phyloP scores from a whole-genome alignment of 2,797 vertebrate genomes.

The Melopsittacus undulatus region DNA sequence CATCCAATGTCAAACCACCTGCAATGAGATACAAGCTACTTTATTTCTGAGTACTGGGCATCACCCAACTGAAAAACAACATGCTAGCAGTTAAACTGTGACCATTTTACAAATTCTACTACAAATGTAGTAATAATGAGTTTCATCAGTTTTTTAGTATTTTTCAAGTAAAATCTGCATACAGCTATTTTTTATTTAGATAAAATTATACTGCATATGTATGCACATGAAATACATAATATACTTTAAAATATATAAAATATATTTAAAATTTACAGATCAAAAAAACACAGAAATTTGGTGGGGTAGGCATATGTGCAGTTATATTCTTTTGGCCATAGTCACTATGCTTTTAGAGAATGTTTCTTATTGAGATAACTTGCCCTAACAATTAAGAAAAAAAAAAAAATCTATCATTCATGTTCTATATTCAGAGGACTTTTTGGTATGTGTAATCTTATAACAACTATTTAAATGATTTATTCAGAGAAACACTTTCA shows the following conservation, averaged over 20 bases:
- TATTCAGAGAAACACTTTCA: not conserved
- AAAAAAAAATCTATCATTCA: not conserved
- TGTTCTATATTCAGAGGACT: not conserved
- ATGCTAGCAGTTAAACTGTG: not conserved
- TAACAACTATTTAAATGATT: not conserved
- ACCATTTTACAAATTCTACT: not conserved
- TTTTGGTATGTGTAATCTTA: not conserved
- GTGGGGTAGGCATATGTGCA: not conserved
- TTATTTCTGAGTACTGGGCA: not conserved
- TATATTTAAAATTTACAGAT: not conserved
- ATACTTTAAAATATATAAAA: not conserved
- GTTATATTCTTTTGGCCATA: not conserved
- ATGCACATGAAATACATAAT: not conserved
- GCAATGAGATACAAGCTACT: not conserved
- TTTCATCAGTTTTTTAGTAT: not conserved
- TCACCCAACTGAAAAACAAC: not conserved
- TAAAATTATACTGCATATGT: not conserved
- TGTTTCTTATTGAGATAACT: not conserved
- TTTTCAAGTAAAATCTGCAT: not conserved
- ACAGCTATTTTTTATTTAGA: not conserved
- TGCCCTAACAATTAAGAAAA: not conserved
- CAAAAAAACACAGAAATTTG: not conserved
- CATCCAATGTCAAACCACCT: slow-evolving; percentile 99
- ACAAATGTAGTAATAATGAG: not conserved
- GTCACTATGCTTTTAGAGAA: not conserved